These are phyloP conservation scores for Rhynchomys soricoides DNA, from an alignment of 2,113 vertebrate species.

Conservation along the genomic window DNA sequence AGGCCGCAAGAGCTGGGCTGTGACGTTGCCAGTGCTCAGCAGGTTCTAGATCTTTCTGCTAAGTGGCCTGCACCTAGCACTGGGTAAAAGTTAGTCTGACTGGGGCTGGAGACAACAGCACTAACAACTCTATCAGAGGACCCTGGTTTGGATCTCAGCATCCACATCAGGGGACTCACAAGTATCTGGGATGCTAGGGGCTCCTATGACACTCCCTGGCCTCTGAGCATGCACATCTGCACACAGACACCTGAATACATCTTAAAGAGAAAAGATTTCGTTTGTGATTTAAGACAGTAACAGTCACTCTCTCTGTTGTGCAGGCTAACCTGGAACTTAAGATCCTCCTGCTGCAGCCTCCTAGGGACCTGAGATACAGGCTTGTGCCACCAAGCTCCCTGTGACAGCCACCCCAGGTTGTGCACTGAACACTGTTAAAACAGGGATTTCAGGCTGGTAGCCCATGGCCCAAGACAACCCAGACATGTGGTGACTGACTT, in stretches of 20 bases:
- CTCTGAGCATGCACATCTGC: neutral
- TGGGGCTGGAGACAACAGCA: neutral
- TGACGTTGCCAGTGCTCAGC: accelerated
- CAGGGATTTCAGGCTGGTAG: neutral
- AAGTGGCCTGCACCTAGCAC: neutral
- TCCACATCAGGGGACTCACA: neutral
- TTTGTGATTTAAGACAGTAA: neutral
- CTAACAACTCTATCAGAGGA: neutral
- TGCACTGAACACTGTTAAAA: neutral
- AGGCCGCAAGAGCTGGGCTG: neutral
- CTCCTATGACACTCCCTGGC: neutral
- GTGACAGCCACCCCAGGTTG: neutral
- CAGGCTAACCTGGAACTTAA: neutral
- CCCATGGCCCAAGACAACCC: neutral
- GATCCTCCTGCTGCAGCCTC: neutral
- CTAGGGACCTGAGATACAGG: neutral
- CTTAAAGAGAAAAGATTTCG: neutral
- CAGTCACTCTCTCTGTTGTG: neutral
- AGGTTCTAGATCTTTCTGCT: neutral
- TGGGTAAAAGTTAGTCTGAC: accelerated
- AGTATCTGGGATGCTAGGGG: neutral
- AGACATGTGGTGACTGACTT: accelerated
- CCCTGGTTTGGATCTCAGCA: neutral
- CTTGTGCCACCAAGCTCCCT: neutral
- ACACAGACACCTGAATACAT: neutral